These are phyloP conservation scores for Halocaridina rubra DNA, from an alignment of 2,888 invertebrate genomes.

Conservation along the genomic window DNA sequence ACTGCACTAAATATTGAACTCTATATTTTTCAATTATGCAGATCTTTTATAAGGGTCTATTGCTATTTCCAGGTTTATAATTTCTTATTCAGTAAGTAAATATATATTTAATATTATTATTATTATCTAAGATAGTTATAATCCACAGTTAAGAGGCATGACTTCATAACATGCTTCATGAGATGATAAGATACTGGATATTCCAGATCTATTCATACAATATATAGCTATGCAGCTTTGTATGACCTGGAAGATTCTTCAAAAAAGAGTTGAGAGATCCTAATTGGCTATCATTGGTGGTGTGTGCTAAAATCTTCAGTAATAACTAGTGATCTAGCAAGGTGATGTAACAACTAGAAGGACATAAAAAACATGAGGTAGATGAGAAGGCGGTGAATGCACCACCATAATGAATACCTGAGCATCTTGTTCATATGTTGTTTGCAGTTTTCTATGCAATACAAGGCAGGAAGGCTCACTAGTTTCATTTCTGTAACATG, in stretches of 20 bases:
- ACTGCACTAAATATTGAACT: too few relatives aligned
- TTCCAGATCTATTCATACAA: constrained; percentile 27
- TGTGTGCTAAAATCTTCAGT: constrained; percentile 22
- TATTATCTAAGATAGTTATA: too few relatives aligned
- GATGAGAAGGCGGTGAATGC: constrained; percentile 26
- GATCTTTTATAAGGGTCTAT: too few relatives aligned
- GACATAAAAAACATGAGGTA: constrained; percentile 54
- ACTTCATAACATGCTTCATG: not conserved
- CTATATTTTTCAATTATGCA: too few relatives aligned
- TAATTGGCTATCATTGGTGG: constrained; percentile 21
- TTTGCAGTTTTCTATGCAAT: constrained; percentile 27
- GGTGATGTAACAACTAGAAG: constrained; percentile 58
- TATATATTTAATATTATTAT: too few relatives aligned
- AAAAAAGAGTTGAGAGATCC: constrained; percentile 30
- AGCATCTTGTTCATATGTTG: constrained; percentile 42
- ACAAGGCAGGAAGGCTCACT: constrained; percentile 19
- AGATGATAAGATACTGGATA: not conserved
- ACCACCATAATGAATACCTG: constrained; percentile 44
- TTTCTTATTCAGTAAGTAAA: too few relatives aligned
- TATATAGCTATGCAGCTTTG: constrained; percentile 44
- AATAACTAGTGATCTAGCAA: constrained; percentile 39
- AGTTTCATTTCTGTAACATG: not conserved
- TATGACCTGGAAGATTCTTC: constrained; percentile 49
- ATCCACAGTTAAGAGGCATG: too few relatives aligned
- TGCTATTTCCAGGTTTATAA: too few relatives aligned